These are phyloP conservation scores for Drosophila borealis DNA, from an alignment of 2,888 invertebrate genomes.

Conservation along the genomic window DNA sequence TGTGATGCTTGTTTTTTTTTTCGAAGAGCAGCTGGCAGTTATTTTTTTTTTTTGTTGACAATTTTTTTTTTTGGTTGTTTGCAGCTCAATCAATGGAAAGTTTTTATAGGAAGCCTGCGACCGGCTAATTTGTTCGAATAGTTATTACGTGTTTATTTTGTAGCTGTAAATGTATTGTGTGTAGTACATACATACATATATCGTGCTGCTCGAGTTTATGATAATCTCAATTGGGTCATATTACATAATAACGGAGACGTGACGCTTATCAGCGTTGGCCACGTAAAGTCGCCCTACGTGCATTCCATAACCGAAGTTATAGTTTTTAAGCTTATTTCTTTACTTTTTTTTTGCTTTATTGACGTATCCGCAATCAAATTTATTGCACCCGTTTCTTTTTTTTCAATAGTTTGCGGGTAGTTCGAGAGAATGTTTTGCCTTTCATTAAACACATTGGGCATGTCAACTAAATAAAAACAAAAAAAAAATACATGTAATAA, in stretches of 20 bases:
- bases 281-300: slow-evolving; percentile 37
- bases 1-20: slow-evolving; percentile 17
- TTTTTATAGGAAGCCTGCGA: slow-evolving; percentile 30
- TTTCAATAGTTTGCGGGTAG: neutral
- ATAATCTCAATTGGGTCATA: slow-evolving; percentile 61
- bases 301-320: slow-evolving; percentile 33
- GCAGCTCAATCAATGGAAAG: slow-evolving; percentile 53
- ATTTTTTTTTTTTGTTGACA: slow-evolving; percentile 31
- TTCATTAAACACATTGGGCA: slow-evolving; percentile 20
- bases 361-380: slow-evolving; percentile 36
- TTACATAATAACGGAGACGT: slow-evolving; percentile 60
- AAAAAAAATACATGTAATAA: slow-evolving; percentile 41
- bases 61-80: slow-evolving; percentile 32
- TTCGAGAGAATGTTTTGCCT: slow-evolving; percentile 20
- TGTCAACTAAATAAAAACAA: slow-evolving; percentile 15
- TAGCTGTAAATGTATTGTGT: slow-evolving; percentile 3
- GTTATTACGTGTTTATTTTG: slow-evolving; percentile 15
- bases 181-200: neutral
- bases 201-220: slow-evolving; percentile 28
- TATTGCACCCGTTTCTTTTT: slow-evolving; percentile 17
- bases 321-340: neutral
- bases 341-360: slow-evolving; percentile 22
- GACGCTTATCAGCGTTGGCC: slow-evolving; percentile 48
- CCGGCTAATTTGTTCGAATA: slow-evolving; percentile 36
- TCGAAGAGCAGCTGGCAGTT: slow-evolving; percentile 28